Conservation (phyloP, 2,888 invertebrate genomes). For the Liodrosophila aerea region DNA sequence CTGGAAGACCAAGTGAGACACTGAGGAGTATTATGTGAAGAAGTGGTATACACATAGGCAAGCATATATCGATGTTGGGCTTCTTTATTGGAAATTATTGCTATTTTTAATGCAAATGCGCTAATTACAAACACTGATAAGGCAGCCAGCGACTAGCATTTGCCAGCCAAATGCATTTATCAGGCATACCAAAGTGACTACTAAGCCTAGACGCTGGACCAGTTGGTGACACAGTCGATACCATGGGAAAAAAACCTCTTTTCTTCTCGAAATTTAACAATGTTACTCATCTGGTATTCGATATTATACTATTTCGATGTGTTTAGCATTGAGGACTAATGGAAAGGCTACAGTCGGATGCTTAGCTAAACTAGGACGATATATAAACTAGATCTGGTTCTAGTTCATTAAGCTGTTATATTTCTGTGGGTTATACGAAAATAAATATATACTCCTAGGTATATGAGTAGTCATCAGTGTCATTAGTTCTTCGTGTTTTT, state of each 20-base stretch:
- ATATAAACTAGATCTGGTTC: too few relatives aligned
- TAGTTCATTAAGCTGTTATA: too few relatives aligned
- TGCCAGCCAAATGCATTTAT: slow-evolving; percentile 54
- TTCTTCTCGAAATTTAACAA: not conserved
- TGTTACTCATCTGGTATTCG: too few relatives aligned
- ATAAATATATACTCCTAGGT: too few relatives aligned
- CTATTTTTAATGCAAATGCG: slow-evolving; percentile 78
- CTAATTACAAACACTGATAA: slow-evolving; percentile 79
- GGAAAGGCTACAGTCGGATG: too few relatives aligned
- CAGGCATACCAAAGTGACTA: slow-evolving; percentile 56
- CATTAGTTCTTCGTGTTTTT: too few relatives aligned
- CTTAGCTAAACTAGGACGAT: too few relatives aligned
- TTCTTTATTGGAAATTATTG: slow-evolving; percentile 76
- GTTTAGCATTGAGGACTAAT: too few relatives aligned
- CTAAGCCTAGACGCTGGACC: slow-evolving; percentile 17
- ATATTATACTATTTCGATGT: too few relatives aligned
- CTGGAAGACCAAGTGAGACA: slow-evolving; percentile 31
- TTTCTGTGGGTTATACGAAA: too few relatives aligned
- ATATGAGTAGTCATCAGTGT: too few relatives aligned
- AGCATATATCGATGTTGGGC: slow-evolving; percentile 49
- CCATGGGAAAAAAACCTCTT: not conserved
- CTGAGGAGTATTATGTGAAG: slow-evolving; percentile 1
- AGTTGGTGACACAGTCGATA: slow-evolving; percentile 10
- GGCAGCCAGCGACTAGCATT: slow-evolving; percentile 44
- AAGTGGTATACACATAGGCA: not conserved